phyloP scores from a whole-genome alignment of 2,888 invertebrate species.

The Lutraria lutraria region DNA sequence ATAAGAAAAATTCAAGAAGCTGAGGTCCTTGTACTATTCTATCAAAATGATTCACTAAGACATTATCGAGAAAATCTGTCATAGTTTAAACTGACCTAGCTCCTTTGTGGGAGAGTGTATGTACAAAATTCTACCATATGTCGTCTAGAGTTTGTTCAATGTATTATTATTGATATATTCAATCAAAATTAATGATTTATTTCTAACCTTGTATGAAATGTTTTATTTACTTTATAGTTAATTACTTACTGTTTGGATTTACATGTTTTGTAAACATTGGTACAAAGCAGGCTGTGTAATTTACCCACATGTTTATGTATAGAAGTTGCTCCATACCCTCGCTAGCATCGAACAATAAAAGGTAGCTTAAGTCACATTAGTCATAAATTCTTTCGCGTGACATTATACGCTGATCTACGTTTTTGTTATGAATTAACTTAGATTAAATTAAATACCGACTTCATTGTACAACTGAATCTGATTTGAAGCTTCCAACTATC shows the following conservation, averaged over 20 bases:
- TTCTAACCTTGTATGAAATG: slow-evolving; percentile 1
- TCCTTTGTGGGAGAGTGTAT: not conserved
- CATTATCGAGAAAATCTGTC: too few relatives aligned
- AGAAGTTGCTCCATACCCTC: not conserved
- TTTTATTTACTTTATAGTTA: slow-evolving; percentile 30
- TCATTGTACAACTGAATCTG: not conserved
- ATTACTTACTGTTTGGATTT: slow-evolving; percentile 44
- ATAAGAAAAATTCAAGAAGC: too few relatives aligned
- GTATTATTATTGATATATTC: slow-evolving; percentile 6
- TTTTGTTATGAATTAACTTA: slow-evolving; percentile 3
- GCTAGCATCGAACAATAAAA: not conserved
- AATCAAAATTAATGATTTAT: slow-evolving; percentile 22
- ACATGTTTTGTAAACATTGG: slow-evolving; percentile 35
- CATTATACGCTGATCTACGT: not conserved
- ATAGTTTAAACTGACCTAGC: too few relatives aligned
- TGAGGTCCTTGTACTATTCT: too few relatives aligned
- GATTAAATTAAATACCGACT: slow-evolving; percentile 9
- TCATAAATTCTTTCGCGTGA: not conserved
- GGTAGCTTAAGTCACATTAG: not conserved
- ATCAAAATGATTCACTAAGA: too few relatives aligned
- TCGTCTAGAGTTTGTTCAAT: not conserved
- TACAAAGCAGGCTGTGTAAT: slow-evolving; percentile 8
- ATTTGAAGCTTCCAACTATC: not conserved
- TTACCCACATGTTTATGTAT: not conserved
- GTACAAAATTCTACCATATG: not conserved